A percentile compares a stretch with the other conserved stretches of the same genome.
Conservation (phyloP, 2,113 vertebrate species). For the Lophius piscatorius region DNA sequence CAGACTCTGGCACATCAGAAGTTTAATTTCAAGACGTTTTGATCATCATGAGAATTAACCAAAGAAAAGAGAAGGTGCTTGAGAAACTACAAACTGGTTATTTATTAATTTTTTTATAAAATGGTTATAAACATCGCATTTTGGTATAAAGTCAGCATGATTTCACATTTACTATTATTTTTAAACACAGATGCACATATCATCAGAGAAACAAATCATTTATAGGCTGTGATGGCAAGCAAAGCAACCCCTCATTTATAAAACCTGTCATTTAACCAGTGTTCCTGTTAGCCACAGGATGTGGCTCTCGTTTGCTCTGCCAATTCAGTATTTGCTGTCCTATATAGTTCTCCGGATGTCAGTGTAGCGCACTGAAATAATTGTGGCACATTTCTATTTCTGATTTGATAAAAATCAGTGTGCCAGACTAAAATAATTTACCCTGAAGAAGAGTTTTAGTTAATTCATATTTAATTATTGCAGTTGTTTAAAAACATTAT, state of each 20-base stretch:
- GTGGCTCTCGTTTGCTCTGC: conserved; percentile 54
- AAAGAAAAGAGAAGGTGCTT: neutral
- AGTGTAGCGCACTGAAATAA: too few species aligned
- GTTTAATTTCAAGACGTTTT: conserved; percentile 30
- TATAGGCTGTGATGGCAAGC: conserved; percentile 58
- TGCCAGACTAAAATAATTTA: too few species aligned
- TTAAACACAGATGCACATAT: conserved; percentile 20
- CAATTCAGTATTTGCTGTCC: conserved; percentile 27
- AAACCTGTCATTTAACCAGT: conserved; percentile 74
- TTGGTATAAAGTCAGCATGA: neutral
- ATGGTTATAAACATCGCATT: too few species aligned
- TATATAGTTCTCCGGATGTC: conserved; percentile 61
- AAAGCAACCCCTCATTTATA: conserved; percentile 50
- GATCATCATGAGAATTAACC: conserved; percentile 1
- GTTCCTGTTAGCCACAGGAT: conserved; percentile 72
- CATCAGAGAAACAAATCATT: conserved; percentile 42
- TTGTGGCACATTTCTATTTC: too few species aligned
- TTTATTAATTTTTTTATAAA: neutral
- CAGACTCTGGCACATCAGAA: conserved; percentile 25
- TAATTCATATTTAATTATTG: too few species aligned
- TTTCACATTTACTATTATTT: conserved; percentile 28
- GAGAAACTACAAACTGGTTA: too few species aligned
- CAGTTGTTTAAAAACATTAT: too few species aligned
- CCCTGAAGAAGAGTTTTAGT: too few species aligned
- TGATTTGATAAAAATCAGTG: too few species aligned